A percentile compares a stretch with the other conserved stretches of the same genome.
These are phyloP conservation scores for Camponotus floridanus DNA, from an alignment of 1,140 invertebrate species.

Conservation along the genomic window DNA sequence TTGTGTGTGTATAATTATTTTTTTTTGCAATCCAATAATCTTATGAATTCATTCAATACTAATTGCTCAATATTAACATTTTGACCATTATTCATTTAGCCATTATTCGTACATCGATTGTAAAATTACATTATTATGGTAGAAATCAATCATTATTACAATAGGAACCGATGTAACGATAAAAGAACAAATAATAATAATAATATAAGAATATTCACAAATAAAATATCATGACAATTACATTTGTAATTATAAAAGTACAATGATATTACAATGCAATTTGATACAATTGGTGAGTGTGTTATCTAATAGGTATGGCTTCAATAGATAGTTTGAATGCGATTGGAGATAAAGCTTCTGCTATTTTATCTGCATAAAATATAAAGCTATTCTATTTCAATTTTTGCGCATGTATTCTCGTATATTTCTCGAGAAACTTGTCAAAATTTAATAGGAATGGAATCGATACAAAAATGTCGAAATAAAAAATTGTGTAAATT, in stretches of 20 bases:
- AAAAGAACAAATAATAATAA: conserved; percentile 12
- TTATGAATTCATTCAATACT: background rate
- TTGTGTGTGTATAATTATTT: background rate
- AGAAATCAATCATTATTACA: conserved; percentile 9
- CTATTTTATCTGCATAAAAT: background rate
- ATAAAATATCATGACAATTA: background rate
- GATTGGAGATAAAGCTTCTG: conserved; percentile 8
- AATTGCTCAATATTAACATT: background rate
- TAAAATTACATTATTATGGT: background rate
- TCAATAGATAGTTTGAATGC: background rate
- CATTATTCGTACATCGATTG: conserved; percentile 1
- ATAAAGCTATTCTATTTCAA: background rate
- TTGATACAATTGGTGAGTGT: background rate
- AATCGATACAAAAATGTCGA: background rate
- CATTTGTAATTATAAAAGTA: background rate
- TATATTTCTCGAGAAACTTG: background rate
- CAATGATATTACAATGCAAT: conserved; percentile 1
- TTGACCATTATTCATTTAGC: background rate
- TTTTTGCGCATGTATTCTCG: background rate
- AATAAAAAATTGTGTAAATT: background rate
- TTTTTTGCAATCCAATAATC: background rate
- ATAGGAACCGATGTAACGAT: background rate
- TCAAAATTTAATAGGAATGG: background rate
- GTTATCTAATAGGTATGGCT: background rate
- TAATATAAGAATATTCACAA: background rate